Evolutionary conservation across 2,113 vertebrate genomes (phyloP), one percentile per base, ranked within the genome.

Genomic region (Uria lomvia): DNA sequence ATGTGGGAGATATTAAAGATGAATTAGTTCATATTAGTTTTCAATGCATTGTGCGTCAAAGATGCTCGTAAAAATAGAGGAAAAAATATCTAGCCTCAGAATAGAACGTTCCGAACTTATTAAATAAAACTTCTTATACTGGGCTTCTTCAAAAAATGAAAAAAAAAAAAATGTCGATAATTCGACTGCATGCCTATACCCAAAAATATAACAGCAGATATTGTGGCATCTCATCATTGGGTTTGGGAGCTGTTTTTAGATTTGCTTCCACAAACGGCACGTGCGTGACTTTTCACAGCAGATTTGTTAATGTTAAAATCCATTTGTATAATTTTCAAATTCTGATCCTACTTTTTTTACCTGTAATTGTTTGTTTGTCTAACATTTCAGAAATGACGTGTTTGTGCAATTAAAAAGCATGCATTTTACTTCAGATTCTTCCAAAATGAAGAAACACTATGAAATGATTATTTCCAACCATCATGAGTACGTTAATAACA

Each of bases 1-100:
- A 49, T 94, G 23, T 92, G 91, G 70, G 89, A 94, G 94, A 88
- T 94, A 86, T 76, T 96, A 89, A 93, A 87, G 66, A 79, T 2
- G 0, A 95, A 94, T 91, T 95, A 91, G 49, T 90, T 91, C 74
- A 29, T 77, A 79, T 85, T 96, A 24, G 8, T 96, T 95, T 95
- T 95, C 77, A 88, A 66, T 76, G 36, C 68, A 79, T 70, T 76
- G 62, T 92, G 29, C 3, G 0, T 95, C 77, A 95, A 94, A 97
- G 49, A 94, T 58, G 32, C 63, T 95, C 6, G 1, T 66, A 82
- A 95, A 94, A 92, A 85, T 45, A 56, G 66, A 34, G 9, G 13
- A 2, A 19, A 47, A 71, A 77, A 29, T 27, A 82, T 60, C 83
- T 89, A 81, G 30, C 26, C 30, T 91, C 53, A 66, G 77, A 94